Base-by-base conservation (phyloP, 1,140 invertebrate species). In the Formica exsecta region DNA sequence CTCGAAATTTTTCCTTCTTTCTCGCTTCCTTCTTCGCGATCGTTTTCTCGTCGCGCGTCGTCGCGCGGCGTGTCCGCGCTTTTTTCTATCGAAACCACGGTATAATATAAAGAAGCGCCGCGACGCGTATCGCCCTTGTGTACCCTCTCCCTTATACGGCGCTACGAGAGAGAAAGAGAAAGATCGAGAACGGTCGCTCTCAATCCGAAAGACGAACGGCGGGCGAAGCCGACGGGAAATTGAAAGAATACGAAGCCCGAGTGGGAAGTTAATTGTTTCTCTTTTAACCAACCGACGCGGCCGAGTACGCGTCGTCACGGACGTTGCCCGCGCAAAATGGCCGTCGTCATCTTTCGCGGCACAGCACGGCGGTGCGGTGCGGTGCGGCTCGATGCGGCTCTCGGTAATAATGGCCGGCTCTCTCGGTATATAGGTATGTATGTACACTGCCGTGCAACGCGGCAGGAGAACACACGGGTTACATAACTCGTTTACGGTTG, bases 241-340 rank as follows among this genome's bases (percentile, higher is more conserved):
- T 83, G 79, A 83, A 83, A 83, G 79, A 83, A 83, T 83, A 83
- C 68, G 25, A 83, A 83, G 79, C 41, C 79, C 68, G 79, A 57
- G 79, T 83, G 79, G 79, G 79, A 83, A 83, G 79, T 83, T 83
- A 83, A 83, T 83, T 83, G 79, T 83, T 83, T 83, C 79, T 83
- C 79, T 83, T 83, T 83, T 83, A 83, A 83, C 79, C 79, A 83
- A 83, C 79, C 79, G 79, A 83, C 79, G 79, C 54, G 79, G 54
- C 79, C 79, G 79, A 85, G 83, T 87, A 87, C 81, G 71, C 71
- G 71, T 68, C 86, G 86, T 87, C 81, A 87, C 86, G 86, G 86
- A 87, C 71, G 73, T 85, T 87, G 84, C 74, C 66, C 81, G 76
- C 73, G 85, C 86, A 87, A 87, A 87, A 87, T 87, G 86, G 86